These are phyloP conservation scores for Acrobasis consociella DNA, from an alignment of 2,888 invertebrate species.

Conservation along the genomic window DNA sequence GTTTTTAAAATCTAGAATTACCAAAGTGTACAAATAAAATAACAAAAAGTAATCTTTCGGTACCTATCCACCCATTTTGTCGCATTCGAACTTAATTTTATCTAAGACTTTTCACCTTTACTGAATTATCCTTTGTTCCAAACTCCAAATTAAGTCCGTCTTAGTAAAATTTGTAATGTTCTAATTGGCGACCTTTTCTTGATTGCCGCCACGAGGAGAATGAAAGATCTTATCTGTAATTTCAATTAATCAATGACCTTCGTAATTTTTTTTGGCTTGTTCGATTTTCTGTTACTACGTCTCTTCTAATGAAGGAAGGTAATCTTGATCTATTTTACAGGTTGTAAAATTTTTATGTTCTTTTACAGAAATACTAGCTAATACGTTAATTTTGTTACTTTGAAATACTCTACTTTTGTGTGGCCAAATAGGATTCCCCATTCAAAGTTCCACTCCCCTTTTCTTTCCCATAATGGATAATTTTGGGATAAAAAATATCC, in stretches of 20 bases:
- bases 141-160: conserved; percentile 3
- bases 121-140: background rate
- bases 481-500: no score
- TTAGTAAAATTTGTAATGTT: conserved; percentile 3
- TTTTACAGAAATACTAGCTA: no score
- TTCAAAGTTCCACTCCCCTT: no score
- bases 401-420: no score
- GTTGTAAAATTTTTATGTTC: no score
- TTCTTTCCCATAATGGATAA: no score
- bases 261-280: background rate
- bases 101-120: background rate
- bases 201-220: conserved; percentile 5
- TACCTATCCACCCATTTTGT: no score
- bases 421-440: no score
- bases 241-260: background rate
- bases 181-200: conserved; percentile 15
- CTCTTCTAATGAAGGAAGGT: background rate
- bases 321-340: background rate
- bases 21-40: no score
- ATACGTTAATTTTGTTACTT: no score
- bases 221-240: conserved; percentile 6
- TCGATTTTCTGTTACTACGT: background rate
- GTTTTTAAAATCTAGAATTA: no score
- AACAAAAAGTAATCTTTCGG: no score
- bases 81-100: background rate